phyloP scores from a whole-genome alignment of 2,888 invertebrate genomes.

The Apodemia zela region DNA sequence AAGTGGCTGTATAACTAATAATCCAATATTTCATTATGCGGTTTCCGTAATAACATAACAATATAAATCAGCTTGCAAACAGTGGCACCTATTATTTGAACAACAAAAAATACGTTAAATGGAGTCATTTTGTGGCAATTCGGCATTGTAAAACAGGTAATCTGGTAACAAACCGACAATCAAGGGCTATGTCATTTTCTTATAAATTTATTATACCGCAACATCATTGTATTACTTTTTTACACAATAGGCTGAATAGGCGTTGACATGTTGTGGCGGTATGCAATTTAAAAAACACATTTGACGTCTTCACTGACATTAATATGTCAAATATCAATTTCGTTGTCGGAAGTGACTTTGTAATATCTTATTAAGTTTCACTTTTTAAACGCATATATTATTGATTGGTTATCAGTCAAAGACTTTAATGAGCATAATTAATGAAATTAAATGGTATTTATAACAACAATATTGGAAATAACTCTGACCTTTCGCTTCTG shows the following conservation, averaged over 20 bases:
- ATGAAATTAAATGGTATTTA: conserved; percentile 75
- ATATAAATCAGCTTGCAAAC: conserved; percentile 44
- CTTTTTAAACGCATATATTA: conserved; percentile 48
- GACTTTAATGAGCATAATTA: conserved; percentile 71
- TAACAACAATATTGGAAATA: conserved; percentile 56
- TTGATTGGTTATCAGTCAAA: conserved; percentile 70
- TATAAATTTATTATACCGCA: conserved; percentile 71
- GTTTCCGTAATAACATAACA: conserved; percentile 52
- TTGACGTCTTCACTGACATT: conserved; percentile 55
- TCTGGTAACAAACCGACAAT: conserved; percentile 70
- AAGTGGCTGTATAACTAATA: conserved; percentile 38
- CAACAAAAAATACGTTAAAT: conserved; percentile 55
- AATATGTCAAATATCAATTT: conserved; percentile 44
- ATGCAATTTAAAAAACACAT: conserved; percentile 57
- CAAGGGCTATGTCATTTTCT: conserved; percentile 68
- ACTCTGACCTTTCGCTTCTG: conserved; percentile 53
- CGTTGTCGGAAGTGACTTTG: conserved; percentile 62
- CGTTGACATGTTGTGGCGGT: conserved; percentile 72
- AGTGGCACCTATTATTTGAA: conserved; percentile 68
- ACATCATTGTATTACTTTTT: conserved; percentile 57
- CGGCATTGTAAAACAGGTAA: conserved; percentile 66
- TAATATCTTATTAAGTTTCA: conserved; percentile 58
- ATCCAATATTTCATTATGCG: conserved; percentile 61
- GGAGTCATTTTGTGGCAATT: conserved; percentile 72
- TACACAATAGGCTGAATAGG: conserved; percentile 63